Base-by-base conservation (phyloP, 2,888 invertebrate genomes). In the Epinotia bilunana region DNA sequence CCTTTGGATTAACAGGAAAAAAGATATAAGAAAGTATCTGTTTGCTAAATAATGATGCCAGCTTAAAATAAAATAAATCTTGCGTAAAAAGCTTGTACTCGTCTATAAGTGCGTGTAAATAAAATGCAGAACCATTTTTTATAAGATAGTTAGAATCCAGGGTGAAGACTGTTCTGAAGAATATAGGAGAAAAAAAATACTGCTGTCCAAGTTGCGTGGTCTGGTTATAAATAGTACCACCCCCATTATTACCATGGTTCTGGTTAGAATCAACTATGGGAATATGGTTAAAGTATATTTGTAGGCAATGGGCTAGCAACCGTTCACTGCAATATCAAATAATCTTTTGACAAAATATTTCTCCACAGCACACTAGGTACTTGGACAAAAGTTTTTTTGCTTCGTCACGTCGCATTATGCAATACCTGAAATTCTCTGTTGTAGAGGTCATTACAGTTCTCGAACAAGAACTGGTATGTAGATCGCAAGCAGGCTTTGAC, bases 391-490 rank as follows among this genome's bases (percentile, higher is more conserved):
- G 46, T 46, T 12, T 13, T 13, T 46, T 46, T 46, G 13, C 46
- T 46, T 46, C 5, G 2, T 16, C 16, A 49, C 6, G 0, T 1
- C 16, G 5, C 49, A 5, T 16, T n/a, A 33, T 33, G 12, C 12
- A 6, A 13, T 55, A 96, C 96, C 95, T 97, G 97, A 93, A 97
- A 98, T 90, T 98, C 98, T 89, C 98, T 95, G 88, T 97, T 98
- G 93, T 98, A 99, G 58, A 99, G 95, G 87, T 99, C 99, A 91
- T 99, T 99, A 87, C 99, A 99, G 94, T 99, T 99, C 91, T 99
- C 99, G 91, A 99, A 99, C 79, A 99, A 96, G 95, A 99, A 99
- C 94, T 99, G 99, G 95, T 99, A 99, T 82, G 99, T 99, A 79
- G 99, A 99, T 90, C 99, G 96, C 88, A 99, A 97, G 94, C 99